These are phyloP conservation scores for Athalia circularis DNA, from an alignment of 2,888 invertebrate genomes.

Conservation along the genomic window DNA sequence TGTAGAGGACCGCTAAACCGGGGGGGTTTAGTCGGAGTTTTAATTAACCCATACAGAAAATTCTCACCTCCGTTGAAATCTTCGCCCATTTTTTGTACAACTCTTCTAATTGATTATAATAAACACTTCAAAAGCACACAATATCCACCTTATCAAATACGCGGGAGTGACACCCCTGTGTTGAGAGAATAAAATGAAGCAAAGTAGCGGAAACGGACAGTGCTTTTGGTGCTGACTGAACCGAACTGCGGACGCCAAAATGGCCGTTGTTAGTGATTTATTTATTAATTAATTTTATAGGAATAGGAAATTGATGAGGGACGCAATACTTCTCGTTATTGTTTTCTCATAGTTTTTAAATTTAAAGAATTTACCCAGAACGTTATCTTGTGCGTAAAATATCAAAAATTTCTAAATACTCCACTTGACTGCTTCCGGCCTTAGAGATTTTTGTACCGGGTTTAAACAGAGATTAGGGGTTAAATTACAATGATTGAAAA, in stretches of 20 bases:
- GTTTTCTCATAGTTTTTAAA: not conserved
- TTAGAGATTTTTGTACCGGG: not conserved
- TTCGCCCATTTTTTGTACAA: conserved; percentile 65
- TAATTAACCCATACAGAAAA: not conserved
- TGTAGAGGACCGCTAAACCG: conserved; percentile 26
- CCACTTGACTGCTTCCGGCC: conserved; percentile 21
- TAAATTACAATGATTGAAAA: not conserved
- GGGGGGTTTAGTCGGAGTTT: conserved; percentile 14
- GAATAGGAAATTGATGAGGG: not conserved
- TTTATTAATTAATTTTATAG: not conserved
- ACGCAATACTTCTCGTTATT: not conserved
- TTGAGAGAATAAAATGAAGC: conserved; percentile 2
- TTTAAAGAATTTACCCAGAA: too few relatives aligned
- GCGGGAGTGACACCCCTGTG: conserved; percentile 12
- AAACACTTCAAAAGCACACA: not conserved
- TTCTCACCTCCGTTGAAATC: conserved; percentile 71
- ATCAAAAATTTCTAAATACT: not conserved
- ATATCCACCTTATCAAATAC: not conserved
- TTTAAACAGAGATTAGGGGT: not conserved
- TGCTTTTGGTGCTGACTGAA: not conserved
- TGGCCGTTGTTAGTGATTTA: conserved; percentile 28
- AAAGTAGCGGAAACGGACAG: conserved; percentile 27
- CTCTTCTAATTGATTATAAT: not conserved
- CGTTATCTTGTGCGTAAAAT: too few relatives aligned
- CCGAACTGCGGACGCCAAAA: conserved; percentile 38